Conservation (phyloP, 2,113 vertebrate genomes). For the Nothobranchius furzeri region DNA sequence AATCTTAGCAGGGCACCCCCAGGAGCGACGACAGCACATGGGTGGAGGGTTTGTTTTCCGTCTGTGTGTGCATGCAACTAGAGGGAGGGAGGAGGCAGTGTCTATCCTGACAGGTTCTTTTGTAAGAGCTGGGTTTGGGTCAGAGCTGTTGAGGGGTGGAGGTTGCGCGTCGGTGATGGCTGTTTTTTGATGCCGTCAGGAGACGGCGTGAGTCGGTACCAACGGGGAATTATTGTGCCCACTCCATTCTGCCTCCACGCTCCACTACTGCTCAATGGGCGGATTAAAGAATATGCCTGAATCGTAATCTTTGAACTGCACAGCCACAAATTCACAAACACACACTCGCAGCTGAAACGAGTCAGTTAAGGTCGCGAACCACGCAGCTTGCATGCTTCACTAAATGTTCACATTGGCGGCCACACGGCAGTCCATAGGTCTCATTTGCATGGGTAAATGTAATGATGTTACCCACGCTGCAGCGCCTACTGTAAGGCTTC, state of each 20-base stretch:
- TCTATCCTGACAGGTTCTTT: constrained; percentile 67
- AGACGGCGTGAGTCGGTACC: constrained; percentile 72
- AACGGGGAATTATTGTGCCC: constrained; percentile 71
- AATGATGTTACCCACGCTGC: constrained; percentile 43
- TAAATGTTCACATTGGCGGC: constrained; percentile 58
- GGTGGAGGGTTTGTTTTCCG: constrained; percentile 50
- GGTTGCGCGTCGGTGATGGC: constrained; percentile 46
- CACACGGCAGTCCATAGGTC: constrained; percentile 52
- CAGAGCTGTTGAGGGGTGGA: not conserved
- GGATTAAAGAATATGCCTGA: constrained; percentile 77
- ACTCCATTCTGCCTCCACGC: constrained; percentile 74
- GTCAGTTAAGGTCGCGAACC: constrained; percentile 29
- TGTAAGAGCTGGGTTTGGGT: constrained; percentile 28
- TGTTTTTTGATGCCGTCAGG: constrained; percentile 71
- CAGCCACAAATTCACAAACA: constrained; percentile 43
- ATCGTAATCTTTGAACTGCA: constrained; percentile 77
- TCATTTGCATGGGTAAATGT: constrained; percentile 64
- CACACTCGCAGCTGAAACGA: constrained; percentile 36
- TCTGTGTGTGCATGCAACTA: constrained; percentile 31
- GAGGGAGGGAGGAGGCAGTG: not conserved
- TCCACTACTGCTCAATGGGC: constrained; percentile 70
- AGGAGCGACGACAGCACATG: constrained; percentile 59
- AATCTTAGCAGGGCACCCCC: constrained; percentile 61
- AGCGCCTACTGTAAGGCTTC: constrained; percentile 52
- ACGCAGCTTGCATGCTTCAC: constrained; percentile 34